These are phyloP conservation scores for Phortica variegata DNA, from an alignment of 1,140 invertebrate genomes.

Conservation along the genomic window DNA sequence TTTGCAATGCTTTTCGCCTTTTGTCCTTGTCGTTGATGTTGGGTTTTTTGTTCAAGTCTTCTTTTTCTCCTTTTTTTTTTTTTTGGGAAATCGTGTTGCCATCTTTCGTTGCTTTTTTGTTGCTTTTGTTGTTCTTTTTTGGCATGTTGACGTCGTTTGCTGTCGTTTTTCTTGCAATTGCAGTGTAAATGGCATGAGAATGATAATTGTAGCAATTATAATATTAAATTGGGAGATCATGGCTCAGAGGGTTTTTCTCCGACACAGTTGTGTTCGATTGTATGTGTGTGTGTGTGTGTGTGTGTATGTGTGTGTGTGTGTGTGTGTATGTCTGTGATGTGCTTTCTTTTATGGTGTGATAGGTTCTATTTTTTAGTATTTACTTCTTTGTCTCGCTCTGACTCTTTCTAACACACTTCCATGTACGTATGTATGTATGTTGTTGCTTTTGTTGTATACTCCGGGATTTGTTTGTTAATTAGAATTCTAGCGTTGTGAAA, in stretches of 20 bases:
- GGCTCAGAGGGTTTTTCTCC: slow-evolving; percentile 52
- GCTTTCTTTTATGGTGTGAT: slow-evolving; percentile 47
- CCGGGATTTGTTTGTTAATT: slow-evolving; percentile 55
- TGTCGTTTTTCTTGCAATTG: slow-evolving; percentile 32
- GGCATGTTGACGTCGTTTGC: too few relatives aligned
- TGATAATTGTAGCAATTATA: slow-evolving; percentile 58
- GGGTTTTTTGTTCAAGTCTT: slow-evolving; percentile 10
- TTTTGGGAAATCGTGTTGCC: slow-evolving; percentile 5
- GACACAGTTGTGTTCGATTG: too few relatives aligned
- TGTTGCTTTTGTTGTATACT: slow-evolving; percentile 38
- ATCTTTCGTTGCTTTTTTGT: slow-evolving; percentile 23
- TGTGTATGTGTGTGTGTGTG: neutral
- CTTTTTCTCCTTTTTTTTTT: slow-evolving; percentile 8
- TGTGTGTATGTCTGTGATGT: neutral
- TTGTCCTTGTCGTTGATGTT: too few relatives aligned
- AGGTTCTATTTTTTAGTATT: neutral
- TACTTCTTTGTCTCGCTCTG: slow-evolving; percentile 2
- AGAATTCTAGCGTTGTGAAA: slow-evolving; percentile 53
- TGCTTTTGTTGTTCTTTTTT: slow-evolving; percentile 24
- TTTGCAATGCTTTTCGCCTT: too few relatives aligned
- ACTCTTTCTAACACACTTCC: slow-evolving; percentile 3
- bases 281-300: too few relatives aligned
- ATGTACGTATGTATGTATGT: neutral
- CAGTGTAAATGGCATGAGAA: slow-evolving; percentile 57
- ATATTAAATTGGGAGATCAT: slow-evolving; percentile 58